Evolutionary conservation across 2,113 vertebrate genomes (phyloP), one percentile per base, ranked within the genome.

Genomic region (Paradoxurus hermaphroditus): DNA sequence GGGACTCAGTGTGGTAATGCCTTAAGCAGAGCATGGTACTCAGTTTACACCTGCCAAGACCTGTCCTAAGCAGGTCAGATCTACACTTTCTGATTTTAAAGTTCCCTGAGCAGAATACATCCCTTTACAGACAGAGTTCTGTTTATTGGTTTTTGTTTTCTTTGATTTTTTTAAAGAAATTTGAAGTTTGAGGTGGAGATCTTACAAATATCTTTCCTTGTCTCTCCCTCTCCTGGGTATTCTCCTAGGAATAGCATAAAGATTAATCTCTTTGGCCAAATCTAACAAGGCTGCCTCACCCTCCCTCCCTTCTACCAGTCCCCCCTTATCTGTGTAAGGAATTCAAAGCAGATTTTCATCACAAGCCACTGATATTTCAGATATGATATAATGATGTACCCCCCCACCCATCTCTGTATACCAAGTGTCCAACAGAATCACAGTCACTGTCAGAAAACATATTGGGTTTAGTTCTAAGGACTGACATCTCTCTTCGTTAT

Each of bases 11-110:
- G 93, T 0, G 10, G 67, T 15, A 72, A 4, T 90, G 85, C 91
- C 77, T 23, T 34, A 31, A 70, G 63, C 88, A 68, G 78, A 56
- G 7, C 19, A 21, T 29, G 67, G 29, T 72, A 79, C 84, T 83
- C 53, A 8, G 8, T 41, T 73, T 31, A 63, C 91, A 94, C 63
- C 85, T 96, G 91, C 91, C 75, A 87, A 94, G 89, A 95, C 89
- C 81, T 97, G 96, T 92, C 93, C 63, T 92, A 68, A 92, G 41
- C 78, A 94, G 93, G 63, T 92, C 85, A 91, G 62, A 44, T 65
- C 46, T 78, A 65, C 1, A 36, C 21, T 62, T 75, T 86, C 41
- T 68, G 82, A 81, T 93, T 86, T 39, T 77, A 6, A 70, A 86
- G 23, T 56, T 93, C 36, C 56, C 81, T 95, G 81, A 75, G 46